These are phyloP conservation scores for Garrulus glandarius DNA, from an alignment of 2,797 vertebrate genomes.

Conservation along the genomic window DNA sequence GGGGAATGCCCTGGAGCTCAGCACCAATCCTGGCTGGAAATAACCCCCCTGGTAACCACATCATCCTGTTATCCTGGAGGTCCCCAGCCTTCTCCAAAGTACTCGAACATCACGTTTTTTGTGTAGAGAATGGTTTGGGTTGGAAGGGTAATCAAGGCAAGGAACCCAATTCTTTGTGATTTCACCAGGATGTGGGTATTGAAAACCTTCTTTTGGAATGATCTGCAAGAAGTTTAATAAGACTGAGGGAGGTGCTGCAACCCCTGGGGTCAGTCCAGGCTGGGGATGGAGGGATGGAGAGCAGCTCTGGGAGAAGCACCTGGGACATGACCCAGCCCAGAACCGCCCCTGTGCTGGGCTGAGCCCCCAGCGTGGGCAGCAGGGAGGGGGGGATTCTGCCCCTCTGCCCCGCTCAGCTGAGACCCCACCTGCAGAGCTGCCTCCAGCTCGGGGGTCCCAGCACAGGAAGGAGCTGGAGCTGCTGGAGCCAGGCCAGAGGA, in stretches of 20 bases:
- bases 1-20: neutral
- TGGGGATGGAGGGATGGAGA: neutral
- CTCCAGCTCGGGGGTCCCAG: neutral
- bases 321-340: neutral
- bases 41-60: neutral
- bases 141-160: neutral
- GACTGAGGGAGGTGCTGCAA: neutral
- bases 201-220: neutral
- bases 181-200: neutral
- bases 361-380: neutral
- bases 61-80: neutral
- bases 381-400: neutral
- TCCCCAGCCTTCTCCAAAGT: neutral
- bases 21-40: accelerated
- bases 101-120: accelerated
- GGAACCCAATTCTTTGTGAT: neutral
- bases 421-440: neutral
- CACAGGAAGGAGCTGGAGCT: neutral
- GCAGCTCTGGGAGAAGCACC: neutral
- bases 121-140: neutral
- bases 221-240: neutral
- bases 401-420: neutral
- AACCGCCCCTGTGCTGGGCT: neutral
- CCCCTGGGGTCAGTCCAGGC: accelerated
- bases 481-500: neutral